phyloP scores from a whole-genome alignment of 1,140 invertebrate genomes.

The Chionoecetes opilio region DNA sequence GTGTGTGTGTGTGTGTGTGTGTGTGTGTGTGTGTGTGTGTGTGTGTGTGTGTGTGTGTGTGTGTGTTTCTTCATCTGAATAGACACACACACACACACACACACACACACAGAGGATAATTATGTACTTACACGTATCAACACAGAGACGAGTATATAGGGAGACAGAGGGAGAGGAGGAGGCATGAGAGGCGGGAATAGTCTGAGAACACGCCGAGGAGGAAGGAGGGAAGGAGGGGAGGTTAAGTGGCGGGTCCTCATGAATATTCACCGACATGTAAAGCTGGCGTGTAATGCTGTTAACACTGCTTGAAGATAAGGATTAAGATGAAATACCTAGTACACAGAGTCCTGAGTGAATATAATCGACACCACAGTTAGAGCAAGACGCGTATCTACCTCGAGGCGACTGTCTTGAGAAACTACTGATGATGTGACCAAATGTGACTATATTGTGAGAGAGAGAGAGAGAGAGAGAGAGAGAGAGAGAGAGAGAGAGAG shows the following conservation, averaged over 20 bases:
- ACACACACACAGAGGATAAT: neutral
- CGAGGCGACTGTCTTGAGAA: too few relatives aligned
- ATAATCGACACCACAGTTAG: neutral
- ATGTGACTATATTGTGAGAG: too few relatives aligned
- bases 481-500: too few relatives aligned
- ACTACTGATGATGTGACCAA: too few relatives aligned
- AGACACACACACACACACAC: conserved; percentile 5
- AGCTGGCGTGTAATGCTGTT: neutral
- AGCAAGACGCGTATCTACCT: neutral
- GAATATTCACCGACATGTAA: neutral
- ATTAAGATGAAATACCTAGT: neutral
- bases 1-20: too few relatives aligned
- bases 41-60: too few relatives aligned
- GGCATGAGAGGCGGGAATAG: neutral
- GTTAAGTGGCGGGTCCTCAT: neutral
- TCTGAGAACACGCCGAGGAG: too few relatives aligned
- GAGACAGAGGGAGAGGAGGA: neutral
- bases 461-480: too few relatives aligned
- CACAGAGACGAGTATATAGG: too few relatives aligned
- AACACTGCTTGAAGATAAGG: neutral
- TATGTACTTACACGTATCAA: neutral
- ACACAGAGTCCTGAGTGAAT: neutral
- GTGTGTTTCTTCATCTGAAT: neutral
- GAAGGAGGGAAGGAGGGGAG: neutral
- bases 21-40: too few relatives aligned